Evolutionary conservation across 2,113 vertebrate genomes (phyloP).

Genomic region (Bostrychus sinensis): DNA sequence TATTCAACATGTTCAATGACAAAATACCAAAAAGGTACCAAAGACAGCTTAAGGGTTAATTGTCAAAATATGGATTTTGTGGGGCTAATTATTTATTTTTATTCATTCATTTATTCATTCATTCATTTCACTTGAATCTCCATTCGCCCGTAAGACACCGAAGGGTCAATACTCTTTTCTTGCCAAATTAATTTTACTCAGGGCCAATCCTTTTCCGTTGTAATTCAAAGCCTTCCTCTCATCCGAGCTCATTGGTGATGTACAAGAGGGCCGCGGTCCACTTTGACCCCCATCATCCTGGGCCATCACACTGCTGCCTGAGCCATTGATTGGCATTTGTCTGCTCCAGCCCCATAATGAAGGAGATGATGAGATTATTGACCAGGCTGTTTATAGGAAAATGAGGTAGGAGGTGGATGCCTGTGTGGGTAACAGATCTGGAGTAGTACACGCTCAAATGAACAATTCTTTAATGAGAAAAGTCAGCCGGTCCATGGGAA

Average conservation of each 20-base stretch:
- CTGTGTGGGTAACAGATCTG: not conserved
- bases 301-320: conserved; percentile 30
- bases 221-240: not conserved
- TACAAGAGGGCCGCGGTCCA: conserved; percentile 25
- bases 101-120: no score
- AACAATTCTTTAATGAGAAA: not conserved
- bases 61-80: no score
- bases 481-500: not conserved
- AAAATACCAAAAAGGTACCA: no score
- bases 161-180: not conserved
- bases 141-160: not conserved
- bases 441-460: not conserved
- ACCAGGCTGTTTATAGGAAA: conserved; percentile 49
- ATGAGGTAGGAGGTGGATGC: conserved; percentile 57
- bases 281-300: conserved; percentile 58
- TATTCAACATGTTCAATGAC: no score
- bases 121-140: not conserved
- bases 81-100: no score
- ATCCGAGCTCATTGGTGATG: conserved; percentile 13
- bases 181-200: conserved; percentile 9
- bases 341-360: conserved; percentile 55
- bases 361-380: conserved; percentile 70
- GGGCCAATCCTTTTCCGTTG: conserved; percentile 13
- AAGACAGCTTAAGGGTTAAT: no score
- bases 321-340: conserved; percentile 72